Percentiles rank a stretch among this genome's conserved stretches.
These are phyloP conservation scores for Idaea dimidiata DNA, from an alignment of 2,888 invertebrate genomes.

Conservation along the genomic window DNA sequence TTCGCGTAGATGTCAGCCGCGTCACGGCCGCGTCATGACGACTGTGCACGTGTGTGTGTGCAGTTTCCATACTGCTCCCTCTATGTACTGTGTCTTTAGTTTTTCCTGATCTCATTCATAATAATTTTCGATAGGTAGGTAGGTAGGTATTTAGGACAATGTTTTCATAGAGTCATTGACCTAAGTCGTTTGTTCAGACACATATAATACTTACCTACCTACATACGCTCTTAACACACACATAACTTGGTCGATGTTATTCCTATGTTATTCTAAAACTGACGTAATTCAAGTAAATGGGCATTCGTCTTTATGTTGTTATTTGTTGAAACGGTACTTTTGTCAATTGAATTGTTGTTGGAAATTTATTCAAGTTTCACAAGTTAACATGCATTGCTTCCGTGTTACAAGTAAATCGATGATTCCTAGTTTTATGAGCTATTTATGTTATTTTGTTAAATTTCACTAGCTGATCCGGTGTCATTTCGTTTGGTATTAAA, in stretches of 20 bases:
- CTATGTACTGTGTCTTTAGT: too few relatives aligned
- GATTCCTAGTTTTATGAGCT: neutral
- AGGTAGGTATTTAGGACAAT: too few relatives aligned
- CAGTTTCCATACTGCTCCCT: too few relatives aligned
- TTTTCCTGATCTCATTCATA: too few relatives aligned
- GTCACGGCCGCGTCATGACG: too few relatives aligned
- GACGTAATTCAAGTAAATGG: neutral
- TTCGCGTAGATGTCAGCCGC: too few relatives aligned
- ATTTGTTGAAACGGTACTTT: conserved; percentile 2
- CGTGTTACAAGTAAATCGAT: conserved; percentile 5
- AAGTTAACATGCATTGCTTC: conserved; percentile 10
- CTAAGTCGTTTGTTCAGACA: neutral
- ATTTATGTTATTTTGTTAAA: neutral
- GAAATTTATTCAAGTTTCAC: conserved; percentile 14
- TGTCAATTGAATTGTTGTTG: conserved; percentile 14
- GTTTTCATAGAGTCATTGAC: neutral
- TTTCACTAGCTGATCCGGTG: too few relatives aligned
- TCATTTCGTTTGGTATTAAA: too few relatives aligned
- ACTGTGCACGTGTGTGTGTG: too few relatives aligned
- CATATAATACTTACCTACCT: too few relatives aligned
- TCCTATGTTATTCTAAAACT: neutral
- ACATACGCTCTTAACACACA: neutral
- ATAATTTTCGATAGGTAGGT: too few relatives aligned
- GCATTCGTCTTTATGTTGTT: neutral
- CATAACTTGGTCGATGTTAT: neutral